Percentiles rank a stretch among this genome's conserved stretches.
Conservation (phyloP, 2,888 invertebrate genomes). For the Lamproptera curius region DNA sequence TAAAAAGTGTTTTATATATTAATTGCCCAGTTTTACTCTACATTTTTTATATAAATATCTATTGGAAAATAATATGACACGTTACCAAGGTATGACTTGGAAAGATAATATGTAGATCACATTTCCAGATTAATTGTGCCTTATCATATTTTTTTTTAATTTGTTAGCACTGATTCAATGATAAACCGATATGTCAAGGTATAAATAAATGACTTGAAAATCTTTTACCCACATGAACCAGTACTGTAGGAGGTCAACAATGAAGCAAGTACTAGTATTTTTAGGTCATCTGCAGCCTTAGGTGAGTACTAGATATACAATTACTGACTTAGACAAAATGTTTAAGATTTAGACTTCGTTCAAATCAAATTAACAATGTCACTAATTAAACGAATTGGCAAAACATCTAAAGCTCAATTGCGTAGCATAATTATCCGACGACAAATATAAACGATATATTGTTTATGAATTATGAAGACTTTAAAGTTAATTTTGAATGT, state of each 20-base stretch:
- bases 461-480: background rate
- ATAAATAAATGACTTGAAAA: background rate
- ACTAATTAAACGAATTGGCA: background rate
- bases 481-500: background rate
- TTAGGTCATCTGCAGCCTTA: slow-evolving; percentile 6
- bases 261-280: slow-evolving; percentile 9
- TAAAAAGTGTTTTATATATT: no score
- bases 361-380: background rate
- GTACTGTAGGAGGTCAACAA: background rate
- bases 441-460: background rate
- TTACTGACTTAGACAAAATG: background rate
- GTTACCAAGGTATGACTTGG: no score
- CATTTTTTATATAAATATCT: no score
- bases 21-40: no score
- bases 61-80: no score
- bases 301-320: no score
- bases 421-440: background rate
- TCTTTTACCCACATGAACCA: background rate
- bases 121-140: background rate
- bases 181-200: background rate
- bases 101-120: no score
- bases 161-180: background rate
- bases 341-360: background rate
- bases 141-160: slow-evolving; percentile 2
- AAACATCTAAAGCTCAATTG: background rate